Base-by-base conservation (phyloP, 2,113 vertebrate genomes). In the Thinocorus orbignyianus region DNA sequence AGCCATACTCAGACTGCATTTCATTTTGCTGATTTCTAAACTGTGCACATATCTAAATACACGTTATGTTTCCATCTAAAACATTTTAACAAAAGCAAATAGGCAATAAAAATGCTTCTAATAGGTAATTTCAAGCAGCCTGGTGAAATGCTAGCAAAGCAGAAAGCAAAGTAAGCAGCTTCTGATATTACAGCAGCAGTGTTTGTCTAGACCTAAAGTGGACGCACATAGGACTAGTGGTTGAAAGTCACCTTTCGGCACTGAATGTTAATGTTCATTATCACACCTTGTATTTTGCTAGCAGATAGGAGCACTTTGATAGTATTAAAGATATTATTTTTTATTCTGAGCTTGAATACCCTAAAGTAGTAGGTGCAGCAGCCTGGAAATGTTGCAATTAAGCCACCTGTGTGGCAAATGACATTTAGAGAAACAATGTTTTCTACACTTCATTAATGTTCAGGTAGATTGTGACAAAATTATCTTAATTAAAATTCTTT, bases 141-240 rank as follows among this genome's bases (percentile, higher is more conserved):
- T 0, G 1, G 30, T 72, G 65, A 69, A 77, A 68, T 17, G 5
- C 7, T 25, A 81, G 60, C 25, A 42, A 41, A 55, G 69, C 57
- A 73, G 70, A 62, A 69, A 81, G 28, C 68, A 46, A 52, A 86
- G 35, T 9, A 80, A 90, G 49, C 44, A 70, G 49, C 72, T 74
- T 54, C 66, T 74, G 66, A 51, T 35, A 20, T 33, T 41, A 28
- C 2, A 2, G 44, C 25, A 70, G 61, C 46, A 70, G 71, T 42
- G 26, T 84, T 84, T 87, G 73, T 35, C 33, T 51, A 58, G 64
- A 33, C 11, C 20, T 66, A 7, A 51, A 66, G 46, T 17, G 35
- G 54, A 52, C 0, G 6, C 15, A 7, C 17, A 2, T 11, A 30
- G 48, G 15, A 20, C 4, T 2, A 7, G n/a, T 2, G 9, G 37